Conservation (phyloP, 2,888 invertebrate genomes). For the Eilema sororculum region DNA sequence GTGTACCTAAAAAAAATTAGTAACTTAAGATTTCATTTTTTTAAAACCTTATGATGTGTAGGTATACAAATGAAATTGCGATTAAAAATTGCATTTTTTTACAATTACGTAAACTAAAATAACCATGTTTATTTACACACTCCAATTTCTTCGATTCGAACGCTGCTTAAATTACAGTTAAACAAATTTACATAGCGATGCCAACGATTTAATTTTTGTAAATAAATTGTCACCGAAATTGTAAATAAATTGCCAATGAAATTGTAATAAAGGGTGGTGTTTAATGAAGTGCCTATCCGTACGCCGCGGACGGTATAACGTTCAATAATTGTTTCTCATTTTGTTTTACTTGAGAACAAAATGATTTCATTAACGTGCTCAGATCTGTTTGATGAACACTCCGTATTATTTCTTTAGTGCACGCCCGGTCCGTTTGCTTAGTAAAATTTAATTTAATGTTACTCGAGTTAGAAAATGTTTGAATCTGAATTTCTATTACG, state of each 20-base stretch:
- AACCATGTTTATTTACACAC: background rate
- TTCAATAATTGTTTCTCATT: slow-evolving; percentile 60
- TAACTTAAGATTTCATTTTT: too few relatives aligned
- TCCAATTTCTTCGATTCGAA: background rate
- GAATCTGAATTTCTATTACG: slow-evolving; percentile 32
- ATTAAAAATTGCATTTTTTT: background rate
- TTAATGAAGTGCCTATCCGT: slow-evolving; percentile 51
- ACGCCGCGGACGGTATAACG: slow-evolving; percentile 51
- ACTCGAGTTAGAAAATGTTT: slow-evolving; percentile 27
- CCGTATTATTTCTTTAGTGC: slow-evolving; percentile 57
- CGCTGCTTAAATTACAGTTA: slow-evolving; percentile 39
- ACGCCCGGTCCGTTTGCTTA: slow-evolving; percentile 50
- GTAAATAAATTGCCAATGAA: slow-evolving; percentile 49
- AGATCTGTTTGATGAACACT: slow-evolving; percentile 60
- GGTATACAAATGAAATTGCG: too few relatives aligned
- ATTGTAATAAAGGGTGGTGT: slow-evolving; percentile 52
- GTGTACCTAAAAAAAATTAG: too few relatives aligned
- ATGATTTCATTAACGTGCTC: slow-evolving; percentile 60
- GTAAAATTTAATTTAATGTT: slow-evolving; percentile 48
- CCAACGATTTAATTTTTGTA: slow-evolving; percentile 35
- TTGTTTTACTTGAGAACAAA: slow-evolving; percentile 64
- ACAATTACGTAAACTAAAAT: slow-evolving; percentile 19
- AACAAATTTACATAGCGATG: slow-evolving; percentile 47
- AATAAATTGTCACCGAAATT: slow-evolving; percentile 48
- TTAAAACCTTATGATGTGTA: too few relatives aligned